Evolutionary conservation across 1,140 invertebrate genomes (phyloP).

Genomic region (Macrobrachium nipponense): DNA sequence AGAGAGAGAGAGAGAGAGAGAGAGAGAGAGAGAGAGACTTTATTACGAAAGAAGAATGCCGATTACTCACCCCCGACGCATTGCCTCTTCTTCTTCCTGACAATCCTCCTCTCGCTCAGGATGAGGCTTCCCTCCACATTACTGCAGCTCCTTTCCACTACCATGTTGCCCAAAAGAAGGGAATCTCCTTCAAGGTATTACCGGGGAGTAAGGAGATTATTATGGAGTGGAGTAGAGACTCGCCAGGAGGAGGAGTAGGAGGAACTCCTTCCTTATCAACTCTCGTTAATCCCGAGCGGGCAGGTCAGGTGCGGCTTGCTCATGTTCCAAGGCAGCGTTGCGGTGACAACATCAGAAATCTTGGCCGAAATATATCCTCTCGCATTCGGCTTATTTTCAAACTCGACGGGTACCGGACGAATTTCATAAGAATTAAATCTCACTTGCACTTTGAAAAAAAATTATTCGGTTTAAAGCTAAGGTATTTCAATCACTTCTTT

Average conservation of each 20-base stretch:
- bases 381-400: too few species aligned
- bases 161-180: conserved; percentile 13
- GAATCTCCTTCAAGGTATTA: not conserved
- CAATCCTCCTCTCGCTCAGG: conserved; percentile 13
- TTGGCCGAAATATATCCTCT: too few species aligned
- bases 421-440: too few species aligned
- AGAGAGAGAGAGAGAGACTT: not conserved
- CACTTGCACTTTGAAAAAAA: too few species aligned
- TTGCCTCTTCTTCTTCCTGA: conserved; percentile 44
- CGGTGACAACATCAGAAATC: too few species aligned
- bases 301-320: too few species aligned
- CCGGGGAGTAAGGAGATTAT: not conserved
- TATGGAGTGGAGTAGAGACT: not conserved
- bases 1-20: conserved; percentile 25
- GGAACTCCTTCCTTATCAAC: too few species aligned
- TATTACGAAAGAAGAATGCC: not conserved
- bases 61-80: conserved; percentile 26
- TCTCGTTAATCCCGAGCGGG: too few species aligned
- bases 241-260: not conserved
- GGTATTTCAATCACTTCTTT: too few species aligned
- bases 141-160: conserved; percentile 38
- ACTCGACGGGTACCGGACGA: too few species aligned
- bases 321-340: too few species aligned
- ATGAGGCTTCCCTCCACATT: conserved; percentile 34
- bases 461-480: too few species aligned